Evolutionary conservation across 2,888 invertebrate genomes (phyloP), one percentile per base, ranked within the genome.

Genomic region (Mechanitis mazaeus): DNA sequence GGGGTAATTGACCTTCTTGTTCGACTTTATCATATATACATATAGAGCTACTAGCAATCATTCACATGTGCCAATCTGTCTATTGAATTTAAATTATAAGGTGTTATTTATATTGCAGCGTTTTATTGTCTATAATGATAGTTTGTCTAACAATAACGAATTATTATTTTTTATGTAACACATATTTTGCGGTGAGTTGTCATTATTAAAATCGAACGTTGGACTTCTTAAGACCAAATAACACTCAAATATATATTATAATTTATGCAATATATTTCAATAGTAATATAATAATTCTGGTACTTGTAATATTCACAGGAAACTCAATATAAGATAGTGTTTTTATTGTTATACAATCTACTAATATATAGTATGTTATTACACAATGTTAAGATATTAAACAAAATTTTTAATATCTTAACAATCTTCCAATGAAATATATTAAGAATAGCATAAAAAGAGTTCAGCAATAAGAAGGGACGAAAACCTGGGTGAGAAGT

Each of bases 1-100:
- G 85, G 83, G 87, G 84, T 87, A 75, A 76, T 75, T 71, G 81
- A 78, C 81, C 87, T 73, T 64, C 56, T 61, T 58, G 66, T 67
- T 63, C 65, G 28, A 61, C 58, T 68, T 76, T 78, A 75, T 64
- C 6, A 60, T 58, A 63, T 70, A 72, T 71, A 58, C 55, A 61
- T 56, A 61, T 66, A 68, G 61, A 64, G 54, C 56, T 60, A 62
- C 70, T 70, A 59, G 64, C 64, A 59, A 61, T 58, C 62, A 58
- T 55, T 20, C 55, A 55, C 50, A 64, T 55, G 45, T 60, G 63
- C 63, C 63, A 64, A 64, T 50, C 45, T 55, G 60, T 55, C 54
- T 58, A 55, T 58, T 68, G 68, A 77, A 75, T 79, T 77, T 71
- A 50, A 31, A 50, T 50, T 31, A 28, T 50, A 50, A 31, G 31